Percentiles rank a stretch among this genome's conserved stretches.
These are phyloP conservation scores for Bufo gargarizans DNA, from an alignment of 2,113 vertebrate genomes.

Conservation along the genomic window DNA sequence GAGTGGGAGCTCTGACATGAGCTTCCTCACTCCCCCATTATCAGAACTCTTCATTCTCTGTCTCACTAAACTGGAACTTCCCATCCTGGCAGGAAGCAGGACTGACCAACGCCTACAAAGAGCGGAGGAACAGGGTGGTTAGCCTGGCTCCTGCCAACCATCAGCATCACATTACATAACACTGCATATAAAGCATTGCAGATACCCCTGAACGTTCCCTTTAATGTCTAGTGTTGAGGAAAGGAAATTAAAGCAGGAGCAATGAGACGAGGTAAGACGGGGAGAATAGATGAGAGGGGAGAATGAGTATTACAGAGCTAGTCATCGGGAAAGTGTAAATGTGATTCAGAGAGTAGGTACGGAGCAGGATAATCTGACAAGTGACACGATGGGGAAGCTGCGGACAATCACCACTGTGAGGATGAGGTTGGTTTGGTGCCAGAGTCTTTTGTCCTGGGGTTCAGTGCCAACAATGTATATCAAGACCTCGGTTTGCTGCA, in stretches of 20 bases:
- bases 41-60: too few relatives aligned
- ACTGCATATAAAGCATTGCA: too few relatives aligned
- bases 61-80: too few relatives aligned
- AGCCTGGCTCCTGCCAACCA: too few relatives aligned
- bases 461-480: not conserved
- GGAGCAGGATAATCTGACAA: constrained; percentile 28
- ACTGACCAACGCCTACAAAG: too few relatives aligned
- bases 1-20: too few relatives aligned
- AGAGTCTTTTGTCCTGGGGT: constrained; percentile 29
- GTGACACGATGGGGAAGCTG: constrained; percentile 18
- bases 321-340: constrained; percentile 1
- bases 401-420: not conserved
- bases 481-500: constrained; percentile 24
- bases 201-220: not conserved
- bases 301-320: constrained; percentile 4
- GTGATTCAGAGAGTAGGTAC: constrained; percentile 9
- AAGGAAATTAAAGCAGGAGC: not conserved
- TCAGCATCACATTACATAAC: too few relatives aligned
- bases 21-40: too few relatives aligned
- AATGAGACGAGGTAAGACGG: not conserved
- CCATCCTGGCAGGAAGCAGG: too few relatives aligned
- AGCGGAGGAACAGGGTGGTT: too few relatives aligned
- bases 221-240: not conserved
- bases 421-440: constrained; percentile 22
- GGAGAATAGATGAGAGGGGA: constrained; percentile 15